Conservation (phyloP, 2,113 vertebrate genomes). For the Trachemys scripta region DNA sequence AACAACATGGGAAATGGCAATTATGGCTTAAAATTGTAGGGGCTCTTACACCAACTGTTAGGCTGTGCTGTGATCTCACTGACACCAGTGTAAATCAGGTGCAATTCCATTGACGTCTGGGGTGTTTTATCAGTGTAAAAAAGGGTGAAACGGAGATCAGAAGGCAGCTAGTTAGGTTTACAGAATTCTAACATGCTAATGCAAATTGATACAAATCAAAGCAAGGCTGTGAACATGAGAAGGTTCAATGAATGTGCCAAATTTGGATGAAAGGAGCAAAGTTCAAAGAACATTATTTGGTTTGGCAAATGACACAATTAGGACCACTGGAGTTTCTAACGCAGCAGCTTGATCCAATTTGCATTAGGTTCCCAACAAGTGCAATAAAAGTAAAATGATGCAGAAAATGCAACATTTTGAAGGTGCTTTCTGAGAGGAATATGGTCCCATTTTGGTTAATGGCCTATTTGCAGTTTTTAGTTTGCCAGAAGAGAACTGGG, state of each 20-base stretch:
- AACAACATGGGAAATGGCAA: neutral
- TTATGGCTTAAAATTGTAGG: neutral
- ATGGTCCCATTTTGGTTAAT: slow-evolving; percentile 44
- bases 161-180: neutral
- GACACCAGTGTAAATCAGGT: neutral
- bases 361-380: neutral
- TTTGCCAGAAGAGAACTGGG: slow-evolving; percentile 57
- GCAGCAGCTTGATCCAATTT: accelerated
- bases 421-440: slow-evolving; percentile 2
- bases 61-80: neutral
- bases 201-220: neutral
- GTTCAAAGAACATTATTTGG: neutral
- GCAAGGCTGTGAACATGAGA: neutral
- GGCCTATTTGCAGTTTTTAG: slow-evolving; percentile 45
- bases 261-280: neutral
- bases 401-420: neutral
- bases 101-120: neutral
- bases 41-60: neutral
- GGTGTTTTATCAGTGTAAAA: neutral
- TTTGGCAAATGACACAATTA: neutral
- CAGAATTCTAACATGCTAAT: neutral
- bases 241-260: neutral
- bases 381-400: neutral
- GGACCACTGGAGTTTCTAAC: neutral
- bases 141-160: neutral